These are phyloP conservation scores for Diceros bicornis DNA, from an alignment of 2,797 vertebrate genomes.

Conservation along the genomic window DNA sequence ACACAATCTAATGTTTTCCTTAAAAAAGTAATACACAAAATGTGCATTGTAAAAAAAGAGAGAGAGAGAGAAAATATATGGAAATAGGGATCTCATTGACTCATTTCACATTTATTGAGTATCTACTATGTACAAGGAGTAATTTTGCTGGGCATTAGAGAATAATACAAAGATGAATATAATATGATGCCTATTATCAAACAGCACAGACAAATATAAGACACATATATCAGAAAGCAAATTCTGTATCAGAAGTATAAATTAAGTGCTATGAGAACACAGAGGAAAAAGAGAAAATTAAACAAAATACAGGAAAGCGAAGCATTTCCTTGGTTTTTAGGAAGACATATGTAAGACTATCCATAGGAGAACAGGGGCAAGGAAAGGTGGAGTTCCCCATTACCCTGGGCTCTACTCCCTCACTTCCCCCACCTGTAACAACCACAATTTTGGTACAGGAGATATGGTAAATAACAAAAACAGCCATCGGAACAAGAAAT, in stretches of 20 bases:
- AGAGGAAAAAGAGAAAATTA: background rate
- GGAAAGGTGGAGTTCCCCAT: background rate
- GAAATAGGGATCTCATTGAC: background rate
- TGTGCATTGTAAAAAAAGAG: background rate
- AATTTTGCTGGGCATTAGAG: background rate
- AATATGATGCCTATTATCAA: background rate
- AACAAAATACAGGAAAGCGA: background rate
- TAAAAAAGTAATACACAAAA: background rate
- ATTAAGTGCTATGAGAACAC: background rate
- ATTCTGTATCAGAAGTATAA: background rate
- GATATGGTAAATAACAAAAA: background rate
- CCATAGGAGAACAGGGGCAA: background rate
- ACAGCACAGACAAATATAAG: background rate
- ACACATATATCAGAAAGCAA: background rate
- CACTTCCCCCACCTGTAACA: background rate
- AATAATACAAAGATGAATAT: background rate
- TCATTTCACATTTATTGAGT: background rate
- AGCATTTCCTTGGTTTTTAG: background rate
- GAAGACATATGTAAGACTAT: background rate
- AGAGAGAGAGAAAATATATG: background rate
- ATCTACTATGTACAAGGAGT: background rate
- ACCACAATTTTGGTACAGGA: background rate
- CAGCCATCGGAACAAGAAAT: background rate
- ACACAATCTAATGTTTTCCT: background rate
- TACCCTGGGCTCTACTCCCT: background rate